Conservation (phyloP, 2,888 invertebrate genomes). For the Hololepta plana region DNA sequence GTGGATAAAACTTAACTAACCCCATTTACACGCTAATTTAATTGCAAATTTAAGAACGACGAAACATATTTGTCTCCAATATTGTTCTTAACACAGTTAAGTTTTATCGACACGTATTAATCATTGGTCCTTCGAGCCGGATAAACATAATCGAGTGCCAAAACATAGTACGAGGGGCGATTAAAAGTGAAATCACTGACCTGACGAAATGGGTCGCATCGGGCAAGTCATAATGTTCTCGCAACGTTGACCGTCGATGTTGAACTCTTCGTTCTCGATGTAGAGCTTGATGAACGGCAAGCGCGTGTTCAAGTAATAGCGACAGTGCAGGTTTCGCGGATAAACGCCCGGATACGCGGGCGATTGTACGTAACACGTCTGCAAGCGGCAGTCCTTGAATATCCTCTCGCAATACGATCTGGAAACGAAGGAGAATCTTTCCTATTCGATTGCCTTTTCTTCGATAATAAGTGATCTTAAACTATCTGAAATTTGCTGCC, state of each 20-base stretch:
- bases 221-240: constrained; percentile 92
- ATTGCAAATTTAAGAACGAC: too few relatives aligned
- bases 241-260: constrained; percentile 83
- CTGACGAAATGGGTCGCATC: constrained; percentile 78
- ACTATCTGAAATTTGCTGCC: too few relatives aligned
- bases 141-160: too few relatives aligned
- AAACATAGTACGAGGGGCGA: too few relatives aligned
- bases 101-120: too few relatives aligned
- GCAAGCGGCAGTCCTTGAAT: constrained; percentile 72
- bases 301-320: constrained; percentile 75
- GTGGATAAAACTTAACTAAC: too few relatives aligned
- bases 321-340: constrained; percentile 78
- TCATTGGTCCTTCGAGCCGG: too few relatives aligned
- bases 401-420: constrained; percentile 78
- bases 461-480: too few relatives aligned
- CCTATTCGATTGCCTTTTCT: too few relatives aligned
- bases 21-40: too few relatives aligned
- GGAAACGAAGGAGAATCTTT: constrained; percentile 17
- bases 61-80: too few relatives aligned
- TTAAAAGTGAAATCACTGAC: constrained; percentile 21
- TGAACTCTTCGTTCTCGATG: constrained; percentile 86
- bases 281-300: constrained; percentile 80
- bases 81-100: too few relatives aligned
- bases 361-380: constrained; percentile 86
- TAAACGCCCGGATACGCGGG: constrained; percentile 88